Evolutionary conservation across 1,140 invertebrate species (phyloP), one percentile per base, ranked within the genome.

Genomic region (Brachionus rubens): DNA sequence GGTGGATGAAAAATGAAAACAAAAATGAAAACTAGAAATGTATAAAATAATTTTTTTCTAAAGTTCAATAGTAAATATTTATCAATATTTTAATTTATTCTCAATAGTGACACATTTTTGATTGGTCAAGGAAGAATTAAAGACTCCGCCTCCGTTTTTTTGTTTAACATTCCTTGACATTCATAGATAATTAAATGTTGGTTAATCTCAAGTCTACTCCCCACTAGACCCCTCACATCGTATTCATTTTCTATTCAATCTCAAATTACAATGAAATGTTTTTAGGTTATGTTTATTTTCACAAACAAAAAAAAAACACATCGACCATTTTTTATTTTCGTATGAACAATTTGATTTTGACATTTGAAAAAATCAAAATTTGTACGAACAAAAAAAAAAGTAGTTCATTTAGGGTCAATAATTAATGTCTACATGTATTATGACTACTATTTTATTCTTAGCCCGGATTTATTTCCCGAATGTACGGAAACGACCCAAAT

Each of bases 51-150:
- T n/a, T n/a, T n/a, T n/a, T n/a, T 59, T 59, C 54, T 33, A 59
- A 59, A 59, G 54, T 59, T 59, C 54, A 59, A 59, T 59, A n/a
- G n/a, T n/a, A 59, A 59, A 59, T 59, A 59, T 33, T 36, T 59
- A 59, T 36, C 54, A 59, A 59, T 59, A 59, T 59, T 36, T 59
- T 59, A 59, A 59, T 59, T 59, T 59, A 59, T 59, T 59, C 54
- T 59, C 33, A 59, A 59, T 33, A 59, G 54, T 33, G 54, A 59
- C 54, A 59, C 36, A 33, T 59, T 59, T 59, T 16, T 59, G n/a
- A 59, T 59, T 59, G 54, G 54, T 41, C 54, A 59, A 21, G 33
- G 30, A 59, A 59, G 33, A 59, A 36, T 16, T 59, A 19, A 33
- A 59, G 3, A 36, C 9, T 36, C 26, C 19, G 14, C 30, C 19